These are phyloP conservation scores for Idris sp. DNA, from an alignment of 1,140 invertebrate genomes.

Conservation along the genomic window DNA sequence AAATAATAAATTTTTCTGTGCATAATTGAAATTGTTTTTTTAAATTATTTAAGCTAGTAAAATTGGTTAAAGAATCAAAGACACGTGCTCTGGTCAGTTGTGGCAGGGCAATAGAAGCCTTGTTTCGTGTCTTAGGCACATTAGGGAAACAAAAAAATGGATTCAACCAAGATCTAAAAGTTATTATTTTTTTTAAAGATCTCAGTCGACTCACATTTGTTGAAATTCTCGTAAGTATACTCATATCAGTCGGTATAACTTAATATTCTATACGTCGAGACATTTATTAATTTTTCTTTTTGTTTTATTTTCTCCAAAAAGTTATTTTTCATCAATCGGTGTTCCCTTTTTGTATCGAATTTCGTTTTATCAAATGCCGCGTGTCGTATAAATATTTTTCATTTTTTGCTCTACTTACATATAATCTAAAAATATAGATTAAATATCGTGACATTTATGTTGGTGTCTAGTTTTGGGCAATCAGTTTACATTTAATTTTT, in stretches of 20 bases:
- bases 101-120: conserved; percentile 26
- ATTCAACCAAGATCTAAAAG: conserved; percentile 27
- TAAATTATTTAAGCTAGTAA: conserved; percentile 1
- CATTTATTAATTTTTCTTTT: neutral
- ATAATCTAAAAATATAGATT: conserved; percentile 54
- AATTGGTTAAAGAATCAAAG: conserved; percentile 39
- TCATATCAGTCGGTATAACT: conserved; percentile 37
- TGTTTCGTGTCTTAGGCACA: conserved; percentile 57
- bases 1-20: too few species aligned
- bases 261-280: conserved; percentile 18
- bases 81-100: conserved; percentile 27
- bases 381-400: conserved; percentile 34
- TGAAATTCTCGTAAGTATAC: conserved; percentile 46
- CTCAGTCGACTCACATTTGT: conserved; percentile 22
- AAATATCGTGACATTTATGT: conserved; percentile 57
- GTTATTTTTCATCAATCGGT: neutral
- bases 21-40: too few species aligned
- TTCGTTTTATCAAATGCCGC: conserved; percentile 33
- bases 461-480: conserved; percentile 61
- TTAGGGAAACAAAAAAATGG: conserved; percentile 44
- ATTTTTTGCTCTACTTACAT: conserved; percentile 24
- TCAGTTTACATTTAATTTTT: conserved; percentile 46
- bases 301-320: neutral
- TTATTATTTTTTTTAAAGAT: neutral
- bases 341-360: neutral